Base-by-base conservation (phyloP, 2,113 vertebrate genomes). In the Poeciliopsis prolifica region DNA sequence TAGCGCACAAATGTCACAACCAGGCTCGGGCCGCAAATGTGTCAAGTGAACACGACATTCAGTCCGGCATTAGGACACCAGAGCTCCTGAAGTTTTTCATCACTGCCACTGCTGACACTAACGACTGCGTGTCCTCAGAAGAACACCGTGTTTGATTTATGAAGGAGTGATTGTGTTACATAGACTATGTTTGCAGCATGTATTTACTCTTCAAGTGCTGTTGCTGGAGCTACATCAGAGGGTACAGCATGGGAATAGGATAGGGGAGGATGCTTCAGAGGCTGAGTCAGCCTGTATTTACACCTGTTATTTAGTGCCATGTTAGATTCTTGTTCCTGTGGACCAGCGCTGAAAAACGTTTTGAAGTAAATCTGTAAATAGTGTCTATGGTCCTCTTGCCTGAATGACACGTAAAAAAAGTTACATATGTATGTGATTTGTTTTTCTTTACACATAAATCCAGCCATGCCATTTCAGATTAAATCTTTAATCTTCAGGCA, bases 301-400 rank as follows among this genome's bases (percentile, higher is more conserved):
- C 92, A 93, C 92, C 92, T 92, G 92, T 91, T 92, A 87, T 90
- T 92, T 90, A 91, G 83, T 73, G 79, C 63, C 77, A 64, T 86
- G 86, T 93, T 94, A 88, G 89, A 91, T 86, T 90, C 78, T 76
- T 84, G 76, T 87, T 91, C 88, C 79, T 69, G 79, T 75, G 48
- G 78, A 75, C 84, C 79, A 77, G 92, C 89, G 81, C 91, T 93
- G 88, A 74, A 89, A 91, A 89, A 85, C 87, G 84, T 80, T 81
- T 82, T 88, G 84, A 89, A 94, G 91, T 89, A 91, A 91, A 85
- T 85, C 75, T 0, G 3, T 13, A 61, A 78, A 76, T 85, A 84
- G 79, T 69, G 72, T 75, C 70, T 85, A n/a, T n/a, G 84, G 89
- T 78, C 80, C 65, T 64, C 12, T 70, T 63, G 65, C 72, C 24